Percentiles rank a stretch among this genome's conserved stretches.
phyloP scores from a whole-genome alignment of 2,888 invertebrate species.

The Athalia cordata region DNA sequence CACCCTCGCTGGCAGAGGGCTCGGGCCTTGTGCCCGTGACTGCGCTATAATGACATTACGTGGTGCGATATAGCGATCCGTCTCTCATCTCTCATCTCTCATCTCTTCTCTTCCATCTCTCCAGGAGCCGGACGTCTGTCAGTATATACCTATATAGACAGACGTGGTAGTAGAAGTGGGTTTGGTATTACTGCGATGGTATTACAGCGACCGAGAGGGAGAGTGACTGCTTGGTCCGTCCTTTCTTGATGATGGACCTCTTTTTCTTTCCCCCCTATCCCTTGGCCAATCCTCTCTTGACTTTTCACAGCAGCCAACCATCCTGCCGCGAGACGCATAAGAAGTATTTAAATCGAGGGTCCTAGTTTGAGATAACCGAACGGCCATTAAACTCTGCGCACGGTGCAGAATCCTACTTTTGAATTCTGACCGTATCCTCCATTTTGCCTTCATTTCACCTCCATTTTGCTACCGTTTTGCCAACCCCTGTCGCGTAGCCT shows the following conservation, averaged over 20 bases:
- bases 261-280: neutral
- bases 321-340: neutral
- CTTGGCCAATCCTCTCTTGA: no score
- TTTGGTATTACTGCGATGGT: neutral
- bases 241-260: neutral
- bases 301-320: no score
- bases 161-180: neutral
- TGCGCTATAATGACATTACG: constrained; percentile 41
- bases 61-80: constrained; percentile 36
- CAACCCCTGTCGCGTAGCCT: constrained; percentile 35
- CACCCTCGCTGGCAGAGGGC: constrained; percentile 26
- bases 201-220: neutral
- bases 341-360: constrained; percentile 29
- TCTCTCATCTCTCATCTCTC: constrained; percentile 19
- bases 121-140: constrained; percentile 15
- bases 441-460: constrained; percentile 38
- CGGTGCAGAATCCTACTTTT: constrained; percentile 27
- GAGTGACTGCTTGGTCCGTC: neutral
- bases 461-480: constrained; percentile 41
- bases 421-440: constrained; percentile 50
- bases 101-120: constrained; percentile 9
- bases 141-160: neutral
- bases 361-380: constrained; percentile 17
- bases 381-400: constrained; percentile 24
- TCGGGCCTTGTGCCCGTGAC: constrained; percentile 31